Base-by-base conservation (phyloP, 2,113 vertebrate species). In the Hucho hucho region DNA sequence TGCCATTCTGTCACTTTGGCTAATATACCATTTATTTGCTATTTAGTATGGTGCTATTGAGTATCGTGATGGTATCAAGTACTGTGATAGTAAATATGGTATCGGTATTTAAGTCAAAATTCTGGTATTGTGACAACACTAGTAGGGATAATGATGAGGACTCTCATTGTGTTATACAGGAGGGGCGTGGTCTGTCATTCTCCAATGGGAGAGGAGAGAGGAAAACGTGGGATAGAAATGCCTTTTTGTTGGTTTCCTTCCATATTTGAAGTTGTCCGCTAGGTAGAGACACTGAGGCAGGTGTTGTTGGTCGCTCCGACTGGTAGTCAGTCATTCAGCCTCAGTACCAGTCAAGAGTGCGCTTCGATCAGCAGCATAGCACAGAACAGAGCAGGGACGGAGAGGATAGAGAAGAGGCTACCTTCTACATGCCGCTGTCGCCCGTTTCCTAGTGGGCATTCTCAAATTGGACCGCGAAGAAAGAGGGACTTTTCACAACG, bases 281-380 rank as follows among this genome's bases (percentile, higher is more conserved):
- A 69, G 67, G 37, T 32, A 6, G 67, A 47, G 37, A 69, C 37
- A 69, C 20, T 22, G 67, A 18, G n/a, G 9, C 18, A 37, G 18
- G 5, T 37, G 9, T 37, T 37, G 14, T 11, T 69, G 18, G 13
- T 24, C 18, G 29, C 37, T 1, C n/a, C 58, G 58, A 61, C 58
- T 43, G 32, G 25, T 69, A 28, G 67, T 69, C 32, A 9, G 20
- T 43, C 37, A 24, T 4, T 22, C 37, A 69, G 67, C 67, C 20
- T 69, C 67, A 69, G 67, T 69, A 69, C 67, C 67, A 69, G 67
- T 29, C 65, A n/a, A 43, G 26, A 67, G 26, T 9, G 9, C 65
- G 20, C 13, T 28, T 11, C 28, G 29, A 12, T 67, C 65, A 29
- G 65, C 65, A 16, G 28, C 65, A 28, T 12, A 43, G 9, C 37